phyloP scores from a whole-genome alignment of 2,888 invertebrate species.

The Harpagoxenus sublaevis region DNA sequence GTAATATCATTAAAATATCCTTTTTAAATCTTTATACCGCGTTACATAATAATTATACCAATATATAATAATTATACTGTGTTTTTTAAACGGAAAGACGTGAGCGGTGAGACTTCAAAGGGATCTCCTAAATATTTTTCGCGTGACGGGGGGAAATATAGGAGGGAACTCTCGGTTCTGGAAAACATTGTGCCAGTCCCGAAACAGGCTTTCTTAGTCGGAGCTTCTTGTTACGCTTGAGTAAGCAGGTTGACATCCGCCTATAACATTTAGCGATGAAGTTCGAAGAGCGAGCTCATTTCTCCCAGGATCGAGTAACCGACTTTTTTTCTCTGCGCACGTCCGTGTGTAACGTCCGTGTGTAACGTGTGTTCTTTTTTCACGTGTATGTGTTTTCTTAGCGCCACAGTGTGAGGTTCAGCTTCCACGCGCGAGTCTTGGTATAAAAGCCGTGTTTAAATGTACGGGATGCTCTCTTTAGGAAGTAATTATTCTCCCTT shows the following conservation, averaged over 20 bases:
- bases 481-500: background rate
- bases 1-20: background rate
- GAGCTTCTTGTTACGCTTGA: conserved; percentile 69
- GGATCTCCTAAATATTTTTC: background rate
- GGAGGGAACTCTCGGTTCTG: conserved; percentile 28
- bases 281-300: background rate
- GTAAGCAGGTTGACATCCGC: conserved; percentile 77
- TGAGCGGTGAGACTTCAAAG: conserved; percentile 10
- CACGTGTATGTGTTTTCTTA: background rate
- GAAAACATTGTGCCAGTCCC: conserved; percentile 63
- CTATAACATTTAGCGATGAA: conserved; percentile 74
- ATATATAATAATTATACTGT: background rate
- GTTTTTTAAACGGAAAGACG: background rate
- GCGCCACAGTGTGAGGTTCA: background rate
- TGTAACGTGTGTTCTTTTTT: background rate
- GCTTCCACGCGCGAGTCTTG: background rate
- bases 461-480: background rate
- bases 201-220: conserved; percentile 32
- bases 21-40: background rate
- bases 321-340: background rate
- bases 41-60: background rate
- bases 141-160: background rate
- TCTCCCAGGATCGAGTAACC: conserved; percentile 3
- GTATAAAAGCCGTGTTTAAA: background rate
- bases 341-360: background rate